Evolutionary conservation across 1,140 invertebrate species (phyloP), one percentile per base, ranked within the genome.

Genomic region (Pissodes strobi): DNA sequence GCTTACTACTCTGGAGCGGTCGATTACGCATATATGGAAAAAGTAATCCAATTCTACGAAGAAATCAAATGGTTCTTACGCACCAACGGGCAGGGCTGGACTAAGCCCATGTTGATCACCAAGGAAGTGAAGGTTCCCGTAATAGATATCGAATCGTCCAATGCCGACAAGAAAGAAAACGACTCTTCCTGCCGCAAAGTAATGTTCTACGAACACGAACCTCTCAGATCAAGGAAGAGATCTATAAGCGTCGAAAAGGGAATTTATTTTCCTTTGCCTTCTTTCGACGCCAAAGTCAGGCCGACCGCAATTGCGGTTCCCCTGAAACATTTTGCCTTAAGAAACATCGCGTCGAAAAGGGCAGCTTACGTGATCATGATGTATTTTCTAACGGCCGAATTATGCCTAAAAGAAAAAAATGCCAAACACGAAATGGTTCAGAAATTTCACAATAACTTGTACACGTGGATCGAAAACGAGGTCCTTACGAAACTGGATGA

Each of bases 1-100:
- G 82, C 84, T 2, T 87, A 82, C 72, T 87, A 87, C 55, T 82
- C 84, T 9, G 85, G 85, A 0, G 82, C 82, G 57, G 78, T 86
- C 15, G 78, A 83, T 41, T 86, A 82, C 69, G 74, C 74, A 23
- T 81, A 80, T 59, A 82, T 81, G 23, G 78, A 78, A 64, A 77
- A 80, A 51, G 65, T 86, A 2, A 81, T 84, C 56, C 79, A 84
- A 34, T 79, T 85, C 15, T 82, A 79, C 59, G 80, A 83, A 13
- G 79, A 83, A 30, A 39, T 85, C 5, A 86, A 86, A 67, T 69
- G 71, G 39, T 81, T 79, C 59, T 73, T 87, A 30, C 79, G 81
- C 12, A 85, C 82, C 0, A 82, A 83, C 72, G 85, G 85, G 0
- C 70, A 79, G 21, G 84, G 84, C 5, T 87, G 85, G 85, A 76